phyloP scores from a whole-genome alignment of 2,888 invertebrate genomes.

The Nomada ferruginata region DNA sequence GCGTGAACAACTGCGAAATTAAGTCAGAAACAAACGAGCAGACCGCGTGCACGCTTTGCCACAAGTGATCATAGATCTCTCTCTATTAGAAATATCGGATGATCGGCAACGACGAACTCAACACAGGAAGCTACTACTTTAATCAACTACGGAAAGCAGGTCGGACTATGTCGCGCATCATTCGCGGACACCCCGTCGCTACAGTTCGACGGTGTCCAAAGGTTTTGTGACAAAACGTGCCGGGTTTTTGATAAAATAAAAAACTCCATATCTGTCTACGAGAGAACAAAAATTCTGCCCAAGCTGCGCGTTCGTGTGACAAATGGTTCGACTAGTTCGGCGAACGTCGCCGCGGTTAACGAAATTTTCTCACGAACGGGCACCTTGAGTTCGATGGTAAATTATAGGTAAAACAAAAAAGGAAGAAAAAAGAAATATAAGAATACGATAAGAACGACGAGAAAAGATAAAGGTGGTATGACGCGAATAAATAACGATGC shows the following conservation, averaged over 20 bases:
- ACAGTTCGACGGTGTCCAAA: constrained; percentile 9
- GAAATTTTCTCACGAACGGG: not conserved
- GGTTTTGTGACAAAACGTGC: constrained; percentile 65
- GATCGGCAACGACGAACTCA: not conserved
- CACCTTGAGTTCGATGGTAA: constrained; percentile 32
- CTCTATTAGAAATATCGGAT: not conserved
- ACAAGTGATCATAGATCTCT: not conserved
- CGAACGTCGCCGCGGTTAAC: not conserved
- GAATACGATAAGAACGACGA: constrained; percentile 42
- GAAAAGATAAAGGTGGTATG: constrained; percentile 47
- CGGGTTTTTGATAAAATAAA: constrained; percentile 63
- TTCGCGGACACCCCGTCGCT: not conserved
- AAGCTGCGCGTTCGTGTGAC: constrained; percentile 24
- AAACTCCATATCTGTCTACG: constrained; percentile 53
- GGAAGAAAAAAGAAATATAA: constrained; percentile 18
- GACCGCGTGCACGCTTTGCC: constrained; percentile 62
- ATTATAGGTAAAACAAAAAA: not conserved
- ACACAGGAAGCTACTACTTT: not conserved
- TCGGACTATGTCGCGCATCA: not conserved
- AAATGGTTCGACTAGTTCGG: too few relatives aligned
- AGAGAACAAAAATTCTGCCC: constrained; percentile 50
- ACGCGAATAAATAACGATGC: constrained; percentile 24
- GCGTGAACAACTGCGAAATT: constrained; percentile 77
- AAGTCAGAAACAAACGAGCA: constrained; percentile 74
- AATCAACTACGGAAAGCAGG: not conserved